Percentiles rank a stretch among this genome's conserved stretches.
Conservation (phyloP, 2,113 vertebrate species). For the Coreoperca whiteheadi region DNA sequence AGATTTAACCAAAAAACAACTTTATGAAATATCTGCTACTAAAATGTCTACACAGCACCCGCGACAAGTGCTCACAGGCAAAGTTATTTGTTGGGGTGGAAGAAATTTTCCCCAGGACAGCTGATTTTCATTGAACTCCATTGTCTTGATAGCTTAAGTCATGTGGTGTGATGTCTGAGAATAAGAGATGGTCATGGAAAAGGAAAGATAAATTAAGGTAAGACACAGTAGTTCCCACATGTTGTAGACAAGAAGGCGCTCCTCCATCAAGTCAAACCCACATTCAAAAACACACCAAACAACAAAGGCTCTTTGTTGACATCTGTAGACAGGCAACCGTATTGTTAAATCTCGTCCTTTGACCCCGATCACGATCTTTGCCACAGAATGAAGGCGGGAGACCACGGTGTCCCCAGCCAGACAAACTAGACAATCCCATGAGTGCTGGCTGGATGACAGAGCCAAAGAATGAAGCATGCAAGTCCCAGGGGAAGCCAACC, state of each 20-base stretch:
- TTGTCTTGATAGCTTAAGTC: not conserved
- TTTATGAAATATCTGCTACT: slow-evolving; percentile 43
- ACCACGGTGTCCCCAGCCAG: slow-evolving; percentile 45
- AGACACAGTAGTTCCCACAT: slow-evolving; percentile 27
- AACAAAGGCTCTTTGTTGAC: slow-evolving; percentile 51
- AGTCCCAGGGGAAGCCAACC: slow-evolving; percentile 51
- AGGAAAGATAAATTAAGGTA: slow-evolving; percentile 32
- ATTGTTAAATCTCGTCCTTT: slow-evolving; percentile 55
- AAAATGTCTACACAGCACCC: slow-evolving; percentile 42
- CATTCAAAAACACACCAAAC: slow-evolving; percentile 50
- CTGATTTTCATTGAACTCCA: slow-evolving; percentile 15
- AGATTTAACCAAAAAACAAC: slow-evolving; percentile 57
- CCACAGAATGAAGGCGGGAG: slow-evolving; percentile 48
- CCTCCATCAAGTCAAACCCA: slow-evolving; percentile 41
- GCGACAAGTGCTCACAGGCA: slow-evolving; percentile 22
- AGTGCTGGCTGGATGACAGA: slow-evolving; percentile 54
- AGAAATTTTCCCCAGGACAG: not conserved
- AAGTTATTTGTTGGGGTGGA: slow-evolving; percentile 3
- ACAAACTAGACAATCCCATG: slow-evolving; percentile 59
- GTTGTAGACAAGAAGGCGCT: slow-evolving; percentile 22
- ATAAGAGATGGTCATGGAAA: not conserved
- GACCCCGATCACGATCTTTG: slow-evolving; percentile 48
- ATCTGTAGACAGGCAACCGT: slow-evolving; percentile 39
- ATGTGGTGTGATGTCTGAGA: not conserved
- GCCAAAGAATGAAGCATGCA: slow-evolving; percentile 44